These are phyloP conservation scores for Pantherophis guttatus DNA, from an alignment of 2,113 vertebrate species.

Conservation along the genomic window DNA sequence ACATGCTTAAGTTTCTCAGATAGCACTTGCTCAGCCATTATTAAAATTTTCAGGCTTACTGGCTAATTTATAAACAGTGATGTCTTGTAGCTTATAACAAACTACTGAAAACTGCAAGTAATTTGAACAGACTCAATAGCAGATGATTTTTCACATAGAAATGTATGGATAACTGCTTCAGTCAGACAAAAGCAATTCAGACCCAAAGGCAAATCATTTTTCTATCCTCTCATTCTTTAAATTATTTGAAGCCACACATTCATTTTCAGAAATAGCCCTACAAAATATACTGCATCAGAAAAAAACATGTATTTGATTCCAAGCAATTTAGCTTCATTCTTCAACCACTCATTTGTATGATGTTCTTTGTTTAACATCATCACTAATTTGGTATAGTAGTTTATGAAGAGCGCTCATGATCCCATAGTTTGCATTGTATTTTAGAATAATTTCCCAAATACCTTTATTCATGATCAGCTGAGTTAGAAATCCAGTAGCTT, in stretches of 20 bases:
- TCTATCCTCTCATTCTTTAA: constrained; percentile 65
- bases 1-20: background rate
- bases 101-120: constrained; percentile 60
- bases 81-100: constrained; percentile 59
- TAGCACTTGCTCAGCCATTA: constrained; percentile 19
- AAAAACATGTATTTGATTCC: constrained; percentile 21
- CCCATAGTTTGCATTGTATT: background rate
- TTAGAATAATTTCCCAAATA: constrained; percentile 4
- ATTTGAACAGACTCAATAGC: constrained; percentile 60
- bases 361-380: background rate
- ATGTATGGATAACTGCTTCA: constrained; percentile 58
- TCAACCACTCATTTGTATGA: background rate
- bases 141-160: constrained; percentile 66
- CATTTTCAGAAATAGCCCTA: constrained; percentile 50
- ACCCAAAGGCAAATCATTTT: constrained; percentile 64
- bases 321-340: constrained; percentile 17
- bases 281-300: constrained; percentile 25
- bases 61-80: constrained; percentile 62
- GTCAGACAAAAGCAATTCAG: constrained; percentile 62
- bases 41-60: constrained; percentile 47
- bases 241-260: constrained; percentile 55
- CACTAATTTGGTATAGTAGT: constrained; percentile 20
- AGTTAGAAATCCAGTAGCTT: background rate
- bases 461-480: background rate
- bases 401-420: background rate